Conservation (phyloP, 2,113 vertebrate genomes). For the Empidonax traillii region DNA sequence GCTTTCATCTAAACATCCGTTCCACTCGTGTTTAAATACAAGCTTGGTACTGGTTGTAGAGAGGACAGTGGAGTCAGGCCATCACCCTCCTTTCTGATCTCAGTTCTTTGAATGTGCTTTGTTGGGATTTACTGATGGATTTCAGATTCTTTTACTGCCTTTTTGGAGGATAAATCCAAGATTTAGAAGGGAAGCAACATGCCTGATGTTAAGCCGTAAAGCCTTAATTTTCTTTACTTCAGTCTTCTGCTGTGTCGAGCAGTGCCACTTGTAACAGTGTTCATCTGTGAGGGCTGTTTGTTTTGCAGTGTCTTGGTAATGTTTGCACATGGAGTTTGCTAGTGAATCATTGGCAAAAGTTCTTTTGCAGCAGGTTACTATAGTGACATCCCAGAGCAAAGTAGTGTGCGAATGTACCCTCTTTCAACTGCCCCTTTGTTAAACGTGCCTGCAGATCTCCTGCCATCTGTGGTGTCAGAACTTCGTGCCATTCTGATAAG, state of each 20-base stretch:
- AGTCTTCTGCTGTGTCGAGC: not conserved
- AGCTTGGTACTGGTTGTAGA: not conserved
- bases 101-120: not conserved
- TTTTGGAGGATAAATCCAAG: not conserved
- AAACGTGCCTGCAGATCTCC: not conserved
- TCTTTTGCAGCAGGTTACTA: constrained; percentile 35
- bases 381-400: not conserved
- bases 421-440: constrained; percentile 14
- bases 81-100: not conserved
- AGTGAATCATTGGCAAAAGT: constrained; percentile 29
- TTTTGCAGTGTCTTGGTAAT: not conserved
- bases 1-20: not conserved
- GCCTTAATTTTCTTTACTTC: not conserved
- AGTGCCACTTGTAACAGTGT: rapidly evolving
- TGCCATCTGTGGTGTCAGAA: not conserved
- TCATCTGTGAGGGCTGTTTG: not conserved
- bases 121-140: not conserved
- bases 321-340: constrained; percentile 26
- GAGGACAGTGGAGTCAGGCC: not conserved
- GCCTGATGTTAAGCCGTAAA: not conserved
- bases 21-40: not conserved
- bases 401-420: not conserved
- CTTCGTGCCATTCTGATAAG: not conserved
- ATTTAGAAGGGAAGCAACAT: not conserved
- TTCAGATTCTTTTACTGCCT: not conserved